phyloP scores from a whole-genome alignment of 2,113 vertebrate genomes.

The Ornithorhynchus anatinus region DNA sequence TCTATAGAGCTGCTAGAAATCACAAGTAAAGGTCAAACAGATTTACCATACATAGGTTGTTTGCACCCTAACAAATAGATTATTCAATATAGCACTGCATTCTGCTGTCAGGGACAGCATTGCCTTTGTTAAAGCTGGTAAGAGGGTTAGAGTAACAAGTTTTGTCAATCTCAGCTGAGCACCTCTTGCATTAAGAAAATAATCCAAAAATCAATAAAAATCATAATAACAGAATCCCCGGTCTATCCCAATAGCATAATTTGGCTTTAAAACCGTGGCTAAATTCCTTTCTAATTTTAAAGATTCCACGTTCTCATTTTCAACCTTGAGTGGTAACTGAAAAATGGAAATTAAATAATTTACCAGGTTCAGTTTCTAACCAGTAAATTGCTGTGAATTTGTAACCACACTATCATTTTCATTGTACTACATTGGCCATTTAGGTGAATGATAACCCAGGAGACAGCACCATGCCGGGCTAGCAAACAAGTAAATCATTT shows the following conservation, averaged over 20 bases:
- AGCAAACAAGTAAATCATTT: slow-evolving; percentile 69
- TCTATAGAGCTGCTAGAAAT: background rate
- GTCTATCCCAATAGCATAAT: slow-evolving; percentile 13
- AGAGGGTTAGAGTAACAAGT: background rate
- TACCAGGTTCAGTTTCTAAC: slow-evolving; percentile 56
- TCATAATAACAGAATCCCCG: background rate
- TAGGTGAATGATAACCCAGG: slow-evolving; percentile 63
- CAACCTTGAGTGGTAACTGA: slow-evolving; percentile 55
- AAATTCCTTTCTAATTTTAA: slow-evolving; percentile 34
- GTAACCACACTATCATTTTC: slow-evolving; percentile 57
- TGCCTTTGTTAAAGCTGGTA: background rate
- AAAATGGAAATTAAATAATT: slow-evolving; percentile 67
- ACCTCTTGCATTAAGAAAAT: background rate
- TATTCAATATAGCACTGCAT: background rate
- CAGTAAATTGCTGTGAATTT: slow-evolving; percentile 60
- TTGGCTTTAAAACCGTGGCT: background rate
- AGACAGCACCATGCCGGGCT: slow-evolving; percentile 64
- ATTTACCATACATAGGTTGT: background rate
- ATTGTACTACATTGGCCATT: slow-evolving; percentile 65
- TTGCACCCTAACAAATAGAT: background rate
- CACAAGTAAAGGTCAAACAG: background rate
- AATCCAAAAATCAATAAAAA: background rate
- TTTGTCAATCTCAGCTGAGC: background rate
- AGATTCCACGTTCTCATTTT: slow-evolving; percentile 24
- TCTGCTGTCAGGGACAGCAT: background rate